Percentiles rank a stretch among this genome's conserved stretches.
Evolutionary conservation across 2,797 vertebrate species (phyloP).

Genomic region (Sternotherus odoratus): DNA sequence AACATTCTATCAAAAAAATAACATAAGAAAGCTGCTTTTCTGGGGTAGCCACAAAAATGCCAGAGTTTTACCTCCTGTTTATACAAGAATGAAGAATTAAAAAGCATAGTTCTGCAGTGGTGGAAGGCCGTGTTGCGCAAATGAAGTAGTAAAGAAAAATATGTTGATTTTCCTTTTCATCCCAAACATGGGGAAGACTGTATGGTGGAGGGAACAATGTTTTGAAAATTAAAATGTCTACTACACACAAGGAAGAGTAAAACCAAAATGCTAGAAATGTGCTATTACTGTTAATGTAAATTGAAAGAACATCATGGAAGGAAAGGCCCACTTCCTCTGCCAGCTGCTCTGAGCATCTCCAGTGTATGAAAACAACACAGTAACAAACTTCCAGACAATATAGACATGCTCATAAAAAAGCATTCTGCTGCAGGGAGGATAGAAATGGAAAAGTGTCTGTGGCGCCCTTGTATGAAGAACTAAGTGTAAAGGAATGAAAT

Average conservation of each 20-base stretch:
- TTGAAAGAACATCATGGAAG: neutral
- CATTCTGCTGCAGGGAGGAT: neutral
- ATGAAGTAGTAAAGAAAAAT: slow-evolving; percentile 10
- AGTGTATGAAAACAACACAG: neutral
- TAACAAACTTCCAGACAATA: neutral
- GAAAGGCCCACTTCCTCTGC: neutral
- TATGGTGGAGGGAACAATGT: neutral
- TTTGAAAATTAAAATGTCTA: neutral
- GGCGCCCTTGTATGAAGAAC: neutral
- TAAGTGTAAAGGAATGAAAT: neutral
- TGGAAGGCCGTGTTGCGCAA: slow-evolving; percentile 19
- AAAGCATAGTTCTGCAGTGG: neutral
- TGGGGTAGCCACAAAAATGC: neutral
- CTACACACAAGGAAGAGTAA: rapidly evolving
- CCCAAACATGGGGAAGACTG: neutral
- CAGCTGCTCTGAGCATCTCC: neutral
- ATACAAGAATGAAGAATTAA: neutral
- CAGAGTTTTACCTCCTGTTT: neutral
- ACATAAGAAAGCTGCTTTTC: neutral
- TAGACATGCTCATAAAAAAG: neutral
- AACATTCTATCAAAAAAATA: neutral
- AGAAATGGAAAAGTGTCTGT: neutral
- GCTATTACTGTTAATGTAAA: neutral
- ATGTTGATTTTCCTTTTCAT: neutral
- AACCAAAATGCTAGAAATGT: neutral